Conservation (phyloP, 2,888 invertebrate genomes). For the Teinopalpus imperialis region DNA sequence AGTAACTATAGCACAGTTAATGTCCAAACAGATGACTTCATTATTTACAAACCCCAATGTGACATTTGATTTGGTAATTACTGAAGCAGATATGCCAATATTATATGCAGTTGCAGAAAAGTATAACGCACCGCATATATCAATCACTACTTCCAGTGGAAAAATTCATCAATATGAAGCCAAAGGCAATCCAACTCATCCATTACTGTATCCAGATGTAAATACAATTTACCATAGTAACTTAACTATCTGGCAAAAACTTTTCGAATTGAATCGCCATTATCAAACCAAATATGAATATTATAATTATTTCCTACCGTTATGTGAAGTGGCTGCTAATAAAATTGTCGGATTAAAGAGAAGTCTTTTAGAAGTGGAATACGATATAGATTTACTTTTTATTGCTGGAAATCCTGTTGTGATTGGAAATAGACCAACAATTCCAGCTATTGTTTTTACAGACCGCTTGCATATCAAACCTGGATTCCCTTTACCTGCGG, state of each 20-base stretch:
- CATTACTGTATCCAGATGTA: slow-evolving; percentile 73
- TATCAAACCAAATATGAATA: slow-evolving; percentile 58
- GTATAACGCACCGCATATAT: slow-evolving; percentile 78
- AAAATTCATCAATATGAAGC: slow-evolving; percentile 71
- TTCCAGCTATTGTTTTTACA: slow-evolving; percentile 59
- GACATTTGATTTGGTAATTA: slow-evolving; percentile 80
- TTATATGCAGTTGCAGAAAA: slow-evolving; percentile 76
- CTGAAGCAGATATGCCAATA: slow-evolving; percentile 77
- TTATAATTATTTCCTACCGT: slow-evolving; percentile 57
- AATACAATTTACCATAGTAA: slow-evolving; percentile 64
- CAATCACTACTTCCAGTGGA: slow-evolving; percentile 73
- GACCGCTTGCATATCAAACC: slow-evolving; percentile 69
- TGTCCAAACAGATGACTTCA: slow-evolving; percentile 64
- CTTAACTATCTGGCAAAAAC: slow-evolving; percentile 63
- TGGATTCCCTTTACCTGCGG: slow-evolving; percentile 53
- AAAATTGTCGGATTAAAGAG: slow-evolving; percentile 60
- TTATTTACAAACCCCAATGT: slow-evolving; percentile 63
- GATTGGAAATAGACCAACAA: slow-evolving; percentile 62
- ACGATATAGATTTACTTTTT: slow-evolving; percentile 68
- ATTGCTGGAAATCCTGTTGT: slow-evolving; percentile 62
- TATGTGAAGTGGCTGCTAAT: slow-evolving; percentile 60
- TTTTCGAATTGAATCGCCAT: slow-evolving; percentile 55
- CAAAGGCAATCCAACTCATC: slow-evolving; percentile 78
- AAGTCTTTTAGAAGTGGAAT: slow-evolving; percentile 59
- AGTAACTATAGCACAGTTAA: slow-evolving; percentile 63